Conservation (phyloP, 1,140 invertebrate genomes). For the Orchestia grillus region DNA sequence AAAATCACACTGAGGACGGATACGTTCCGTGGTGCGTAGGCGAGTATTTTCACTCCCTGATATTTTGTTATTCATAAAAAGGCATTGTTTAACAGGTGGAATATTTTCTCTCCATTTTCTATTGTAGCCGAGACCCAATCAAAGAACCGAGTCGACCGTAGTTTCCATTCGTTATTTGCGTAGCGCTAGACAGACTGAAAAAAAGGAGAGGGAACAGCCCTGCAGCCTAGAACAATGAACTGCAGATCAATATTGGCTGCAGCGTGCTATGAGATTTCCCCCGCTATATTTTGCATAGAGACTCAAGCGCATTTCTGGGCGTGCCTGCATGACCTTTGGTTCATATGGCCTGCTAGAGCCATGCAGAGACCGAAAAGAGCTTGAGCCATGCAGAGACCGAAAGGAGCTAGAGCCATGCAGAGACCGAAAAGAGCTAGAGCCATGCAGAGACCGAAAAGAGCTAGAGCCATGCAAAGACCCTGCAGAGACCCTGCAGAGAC, state of each 20-base stretch:
- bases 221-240: neutral
- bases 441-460: no score
- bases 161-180: neutral
- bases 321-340: neutral
- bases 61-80: neutral
- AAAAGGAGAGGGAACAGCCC: neutral
- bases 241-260: neutral
- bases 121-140: neutral
- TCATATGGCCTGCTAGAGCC: neutral
- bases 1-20: no score
- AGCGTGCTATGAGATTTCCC: neutral
- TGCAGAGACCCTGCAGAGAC: no score
- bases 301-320: neutral
- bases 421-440: no score
- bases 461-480: neutral
- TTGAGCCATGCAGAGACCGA: neutral
- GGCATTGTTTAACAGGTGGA: neutral
- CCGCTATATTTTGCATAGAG: neutral
- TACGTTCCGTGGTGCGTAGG: no score
- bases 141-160: neutral
- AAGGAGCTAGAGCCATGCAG: neutral
- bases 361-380: no score
- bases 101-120: neutral
- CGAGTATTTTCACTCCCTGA: neutral
- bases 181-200: neutral